These are phyloP conservation scores for Dreissena rostriformis DNA, from an alignment of 1,140 invertebrate genomes.

Conservation along the genomic window DNA sequence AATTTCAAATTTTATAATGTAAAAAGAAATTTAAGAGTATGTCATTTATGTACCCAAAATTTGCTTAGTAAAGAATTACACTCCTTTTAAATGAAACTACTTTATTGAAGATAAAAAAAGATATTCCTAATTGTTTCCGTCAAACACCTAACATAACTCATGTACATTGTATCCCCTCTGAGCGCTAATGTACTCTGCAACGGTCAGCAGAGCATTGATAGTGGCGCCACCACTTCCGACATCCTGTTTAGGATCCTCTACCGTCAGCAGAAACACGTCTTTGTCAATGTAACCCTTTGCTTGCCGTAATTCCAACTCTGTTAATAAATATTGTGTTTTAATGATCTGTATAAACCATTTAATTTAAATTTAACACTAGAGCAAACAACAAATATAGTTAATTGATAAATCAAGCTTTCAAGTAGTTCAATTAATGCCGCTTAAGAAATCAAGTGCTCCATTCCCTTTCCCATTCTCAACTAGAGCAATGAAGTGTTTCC, in stretches of 20 bases:
- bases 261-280: slow-evolving; percentile 77
- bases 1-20: too few relatives aligned
- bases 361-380: neutral
- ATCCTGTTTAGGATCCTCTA: slow-evolving; percentile 81
- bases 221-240: slow-evolving; percentile 84
- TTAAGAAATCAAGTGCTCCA: neutral
- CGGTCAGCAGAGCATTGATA: slow-evolving; percentile 83
- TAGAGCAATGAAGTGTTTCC: neutral
- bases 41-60: too few relatives aligned
- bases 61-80: too few relatives aligned
- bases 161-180: slow-evolving; percentile 80
- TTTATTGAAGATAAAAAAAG: too few relatives aligned
- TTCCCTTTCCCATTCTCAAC: neutral
- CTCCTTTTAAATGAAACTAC: too few relatives aligned
- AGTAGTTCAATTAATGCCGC: neutral
- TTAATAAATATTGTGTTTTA: slow-evolving; percentile 18
- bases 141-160: too few relatives aligned
- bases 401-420: neutral
- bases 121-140: too few relatives aligned
- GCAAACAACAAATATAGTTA: neutral
- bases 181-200: slow-evolving; percentile 82
- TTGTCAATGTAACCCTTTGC: slow-evolving; percentile 78
- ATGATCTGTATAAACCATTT: neutral
- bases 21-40: too few relatives aligned
- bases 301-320: slow-evolving; percentile 79